Conservation (phyloP, 2,797 vertebrate genomes). For the Lemur catta region DNA sequence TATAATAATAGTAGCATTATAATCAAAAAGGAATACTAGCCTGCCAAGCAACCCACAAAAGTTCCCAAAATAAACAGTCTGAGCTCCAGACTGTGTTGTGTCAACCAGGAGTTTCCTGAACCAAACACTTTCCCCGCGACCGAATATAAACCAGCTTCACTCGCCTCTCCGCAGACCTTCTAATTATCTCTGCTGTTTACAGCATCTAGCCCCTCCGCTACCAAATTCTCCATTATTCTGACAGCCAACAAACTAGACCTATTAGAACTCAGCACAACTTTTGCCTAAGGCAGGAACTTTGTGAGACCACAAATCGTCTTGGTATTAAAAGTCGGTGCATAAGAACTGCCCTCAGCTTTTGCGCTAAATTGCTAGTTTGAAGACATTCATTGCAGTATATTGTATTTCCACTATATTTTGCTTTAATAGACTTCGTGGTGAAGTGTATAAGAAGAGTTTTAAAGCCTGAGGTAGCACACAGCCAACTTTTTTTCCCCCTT, state of each 20-base stretch:
- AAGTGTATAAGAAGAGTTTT: slow-evolving; percentile 86
- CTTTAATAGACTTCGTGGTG: slow-evolving; percentile 86
- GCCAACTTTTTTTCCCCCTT: slow-evolving; percentile 51
- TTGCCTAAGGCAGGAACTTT: slow-evolving; percentile 88
- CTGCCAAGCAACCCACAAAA: background rate
- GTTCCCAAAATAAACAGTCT: slow-evolving; percentile 47
- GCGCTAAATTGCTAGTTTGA: slow-evolving; percentile 88
- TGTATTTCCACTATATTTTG: slow-evolving; percentile 86
- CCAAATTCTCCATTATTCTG: slow-evolving; percentile 94
- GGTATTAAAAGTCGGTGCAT: slow-evolving; percentile 91
- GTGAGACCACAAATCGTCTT: slow-evolving; percentile 89
- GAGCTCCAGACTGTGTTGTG: background rate
- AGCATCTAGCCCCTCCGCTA: slow-evolving; percentile 87
- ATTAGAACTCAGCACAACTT: slow-evolving; percentile 88
- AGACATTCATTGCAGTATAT: slow-evolving; percentile 86
- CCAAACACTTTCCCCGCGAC: slow-evolving; percentile 69
- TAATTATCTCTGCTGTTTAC: slow-evolving; percentile 95
- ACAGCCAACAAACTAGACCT: slow-evolving; percentile 93
- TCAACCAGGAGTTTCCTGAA: slow-evolving; percentile 68
- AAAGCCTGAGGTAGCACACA: slow-evolving; percentile 83
- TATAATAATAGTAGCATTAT: background rate
- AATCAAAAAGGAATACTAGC: background rate
- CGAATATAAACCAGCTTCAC: slow-evolving; percentile 74
- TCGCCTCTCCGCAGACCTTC: slow-evolving; percentile 89
- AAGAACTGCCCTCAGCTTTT: slow-evolving; percentile 90